Base-by-base conservation (phyloP, 2,888 invertebrate genomes). In the Lasius fuliginosus region DNA sequence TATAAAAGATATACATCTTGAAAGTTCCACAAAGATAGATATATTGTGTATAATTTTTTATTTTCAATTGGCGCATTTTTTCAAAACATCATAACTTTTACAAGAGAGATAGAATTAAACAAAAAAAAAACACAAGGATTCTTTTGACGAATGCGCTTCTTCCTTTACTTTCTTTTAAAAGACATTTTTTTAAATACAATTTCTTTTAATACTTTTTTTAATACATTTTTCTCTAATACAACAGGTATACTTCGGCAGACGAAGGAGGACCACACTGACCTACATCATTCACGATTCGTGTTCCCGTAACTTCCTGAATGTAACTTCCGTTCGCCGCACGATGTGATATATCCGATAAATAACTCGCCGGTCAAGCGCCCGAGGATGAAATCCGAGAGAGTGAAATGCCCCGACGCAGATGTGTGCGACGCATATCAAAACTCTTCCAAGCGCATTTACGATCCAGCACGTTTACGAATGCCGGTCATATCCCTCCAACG, bases 301-400 rank as follows among this genome's bases (percentile, higher is more conserved):
- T 75, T 15, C 18, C 40, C 40, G 23, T 23, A 23, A 23, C 23
- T 23, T 23, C 23, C 23, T 23, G 23, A 23, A 23, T 23, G 23
- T 11, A 9, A 33, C 53, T 69, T 69, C 49, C 69, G 42, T 15
- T 67, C 49, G 67, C 27, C 46, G 9, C 65, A 27, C 36, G 36
- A 33, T 23, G 18, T 23, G 27, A 33, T 9, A 42, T 27, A 18
- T 49, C 79, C 73, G 27, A 81, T 73, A 60, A 81, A 73, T 81
- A 81, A 81, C 60, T 56, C 46, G 73, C 11, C 30, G 71, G 58
- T 42, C 58, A 36, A 71, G 42, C 68, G 64, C 46, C 23, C 77
- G 71, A 42, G 73, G 60, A 81, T 73, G 79, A 81, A 81, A 81
- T 60, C 79, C 36, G 36, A 46, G 79, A 46, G 79, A 79, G 79